phyloP scores from a whole-genome alignment of 2,113 vertebrate genomes.

The Ophiodon elongatus region DNA sequence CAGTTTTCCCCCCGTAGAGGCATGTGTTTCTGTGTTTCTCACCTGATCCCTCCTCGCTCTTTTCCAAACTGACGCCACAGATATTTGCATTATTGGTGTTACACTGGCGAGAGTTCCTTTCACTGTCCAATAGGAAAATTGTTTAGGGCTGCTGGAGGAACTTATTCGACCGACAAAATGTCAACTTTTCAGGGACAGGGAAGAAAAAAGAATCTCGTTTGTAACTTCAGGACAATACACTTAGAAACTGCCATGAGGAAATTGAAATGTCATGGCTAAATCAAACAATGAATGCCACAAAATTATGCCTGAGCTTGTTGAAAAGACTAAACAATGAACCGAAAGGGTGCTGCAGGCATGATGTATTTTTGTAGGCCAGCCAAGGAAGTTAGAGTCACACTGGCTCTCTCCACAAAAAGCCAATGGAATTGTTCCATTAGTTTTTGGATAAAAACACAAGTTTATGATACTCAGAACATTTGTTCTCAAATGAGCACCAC shows the following conservation, averaged over 20 bases:
- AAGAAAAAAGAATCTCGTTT: background rate
- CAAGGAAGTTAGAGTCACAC: too few relatives aligned
- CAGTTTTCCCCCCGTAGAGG: constrained; percentile 30
- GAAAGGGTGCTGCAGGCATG: too few relatives aligned
- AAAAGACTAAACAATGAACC: background rate
- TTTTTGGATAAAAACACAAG: too few relatives aligned
- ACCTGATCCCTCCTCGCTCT: constrained; percentile 59
- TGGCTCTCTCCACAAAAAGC: too few relatives aligned
- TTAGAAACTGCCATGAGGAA: background rate
- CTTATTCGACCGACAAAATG: background rate
- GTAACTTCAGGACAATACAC: background rate
- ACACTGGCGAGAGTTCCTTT: constrained; percentile 1
- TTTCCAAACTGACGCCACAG: constrained; percentile 10
- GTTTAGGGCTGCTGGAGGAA: background rate
- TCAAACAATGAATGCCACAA: background rate
- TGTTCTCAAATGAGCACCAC: too few relatives aligned
- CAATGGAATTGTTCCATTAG: too few relatives aligned
- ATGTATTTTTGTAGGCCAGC: too few relatives aligned
- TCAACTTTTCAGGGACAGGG: background rate
- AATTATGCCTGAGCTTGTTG: background rate
- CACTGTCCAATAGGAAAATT: too few relatives aligned
- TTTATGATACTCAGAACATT: too few relatives aligned
- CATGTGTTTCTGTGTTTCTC: constrained; percentile 67
- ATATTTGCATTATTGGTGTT: constrained; percentile 22
- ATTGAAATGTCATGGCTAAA: background rate